Percentiles rank a stretch among this genome's conserved stretches.
phyloP scores from a whole-genome alignment of 92 coral and sea anemone genomes.

The Montipora capitata region DNA sequence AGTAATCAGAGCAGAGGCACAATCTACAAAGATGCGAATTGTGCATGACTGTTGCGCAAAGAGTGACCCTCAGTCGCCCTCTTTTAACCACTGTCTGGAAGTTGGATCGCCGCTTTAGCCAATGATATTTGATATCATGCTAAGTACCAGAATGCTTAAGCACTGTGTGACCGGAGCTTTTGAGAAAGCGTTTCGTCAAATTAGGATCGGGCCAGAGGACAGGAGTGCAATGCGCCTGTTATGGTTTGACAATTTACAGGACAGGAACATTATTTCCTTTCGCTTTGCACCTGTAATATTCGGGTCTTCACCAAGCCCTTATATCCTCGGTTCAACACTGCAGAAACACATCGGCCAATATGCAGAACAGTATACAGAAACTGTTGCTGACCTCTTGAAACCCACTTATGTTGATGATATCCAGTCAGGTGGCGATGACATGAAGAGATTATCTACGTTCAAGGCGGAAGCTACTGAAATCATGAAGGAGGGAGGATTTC shows the following conservation, averaged over 20 bases:
- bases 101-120: conserved; percentile 37
- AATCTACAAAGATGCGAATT: no score
- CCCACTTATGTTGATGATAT: neutral
- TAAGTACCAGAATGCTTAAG: conserved; percentile 49
- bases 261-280: conserved; percentile 37
- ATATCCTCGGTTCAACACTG: conserved; percentile 69
- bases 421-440: no score
- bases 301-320: conserved; percentile 66
- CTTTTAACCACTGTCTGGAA: conserved; percentile 50
- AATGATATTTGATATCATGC: conserved; percentile 28
- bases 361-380: conserved; percentile 7
- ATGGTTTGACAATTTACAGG: conserved; percentile 50
- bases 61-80: conserved; percentile 6
- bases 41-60: conserved; percentile 63
- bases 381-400: neutral
- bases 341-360: conserved; percentile 36
- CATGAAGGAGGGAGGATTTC: no score
- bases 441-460: no score
- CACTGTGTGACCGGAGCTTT: conserved; percentile 64
- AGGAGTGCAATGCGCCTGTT: conserved; percentile 62
- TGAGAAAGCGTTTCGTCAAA: conserved; percentile 70
- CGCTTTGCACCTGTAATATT: conserved; percentile 72
- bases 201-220: conserved; percentile 33
- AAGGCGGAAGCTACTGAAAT: no score
- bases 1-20: conserved; percentile 27